phyloP scores from a whole-genome alignment of 2,797 vertebrate genomes.

The Manis crassicaudata region DNA sequence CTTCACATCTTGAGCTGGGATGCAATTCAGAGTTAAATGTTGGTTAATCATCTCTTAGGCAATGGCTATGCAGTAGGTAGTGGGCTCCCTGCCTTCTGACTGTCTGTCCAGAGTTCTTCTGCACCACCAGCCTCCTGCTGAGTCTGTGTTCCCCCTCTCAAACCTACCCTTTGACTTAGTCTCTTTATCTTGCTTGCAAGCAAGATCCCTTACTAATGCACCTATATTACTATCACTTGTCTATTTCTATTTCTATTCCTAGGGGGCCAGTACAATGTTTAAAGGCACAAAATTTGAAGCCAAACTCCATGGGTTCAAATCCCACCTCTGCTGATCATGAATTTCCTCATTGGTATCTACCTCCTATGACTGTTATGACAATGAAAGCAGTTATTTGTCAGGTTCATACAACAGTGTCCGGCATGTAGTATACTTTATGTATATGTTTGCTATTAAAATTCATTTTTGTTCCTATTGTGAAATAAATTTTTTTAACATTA shows the following conservation, averaged over 20 bases:
- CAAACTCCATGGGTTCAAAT: not conserved
- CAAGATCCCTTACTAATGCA: not conserved
- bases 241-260: not conserved
- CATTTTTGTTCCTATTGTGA: not conserved
- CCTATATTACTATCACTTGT: not conserved
- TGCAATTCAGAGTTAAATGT: not conserved
- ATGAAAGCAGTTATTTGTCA: not conserved
- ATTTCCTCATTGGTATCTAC: not conserved
- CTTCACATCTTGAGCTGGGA: not conserved
- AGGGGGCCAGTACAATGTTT: not conserved
- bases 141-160: not conserved
- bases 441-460: not conserved
- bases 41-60: not conserved
- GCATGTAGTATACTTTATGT: not conserved
- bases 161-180: not conserved
- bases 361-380: not conserved
- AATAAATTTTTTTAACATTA: not conserved
- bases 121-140: accelerated
- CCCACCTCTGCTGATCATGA: not conserved
- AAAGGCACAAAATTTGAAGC: not conserved
- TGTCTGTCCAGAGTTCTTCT: not conserved
- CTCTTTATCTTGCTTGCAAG: not conserved
- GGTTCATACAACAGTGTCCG: not conserved
- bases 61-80: not conserved
- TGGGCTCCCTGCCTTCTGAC: not conserved